A percentile compares a stretch with the other conserved stretches of the same genome.
phyloP scores from a whole-genome alignment of 2,113 vertebrate genomes.

The Neodontobutis hainanensis region DNA sequence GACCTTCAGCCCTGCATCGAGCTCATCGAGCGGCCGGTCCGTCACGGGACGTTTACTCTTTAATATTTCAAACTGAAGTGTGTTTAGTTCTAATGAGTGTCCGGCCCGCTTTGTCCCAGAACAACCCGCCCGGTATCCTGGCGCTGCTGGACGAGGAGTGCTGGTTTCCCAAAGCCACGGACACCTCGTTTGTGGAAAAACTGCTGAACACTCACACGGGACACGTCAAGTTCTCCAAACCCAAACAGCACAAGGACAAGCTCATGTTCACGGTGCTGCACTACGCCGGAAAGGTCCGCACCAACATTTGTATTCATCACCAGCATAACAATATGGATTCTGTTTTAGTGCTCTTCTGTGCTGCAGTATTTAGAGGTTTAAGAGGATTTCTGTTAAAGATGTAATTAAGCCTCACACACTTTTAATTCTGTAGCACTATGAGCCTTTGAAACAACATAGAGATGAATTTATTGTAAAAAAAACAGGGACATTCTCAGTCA shows the following conservation, averaged over 20 bases:
- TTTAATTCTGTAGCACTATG: too few species aligned
- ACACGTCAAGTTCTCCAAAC: slow-evolving; percentile 92
- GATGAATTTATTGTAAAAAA: too few species aligned
- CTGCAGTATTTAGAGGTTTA: too few species aligned
- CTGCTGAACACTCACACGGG: slow-evolving; percentile 85
- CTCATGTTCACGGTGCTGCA: slow-evolving; percentile 92
- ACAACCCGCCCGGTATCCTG: slow-evolving; percentile 93
- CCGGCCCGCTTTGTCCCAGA: slow-evolving; percentile 72
- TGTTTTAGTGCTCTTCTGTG: too few species aligned
- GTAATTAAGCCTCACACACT: too few species aligned
- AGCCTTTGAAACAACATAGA: too few species aligned
- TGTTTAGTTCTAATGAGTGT: too few species aligned
- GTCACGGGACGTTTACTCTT: neutral
- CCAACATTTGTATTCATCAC: too few species aligned
- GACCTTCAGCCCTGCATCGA: slow-evolving; percentile 97
- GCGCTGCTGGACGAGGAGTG: slow-evolving; percentile 96
- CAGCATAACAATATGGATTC: too few species aligned
- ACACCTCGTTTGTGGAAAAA: slow-evolving; percentile 93
- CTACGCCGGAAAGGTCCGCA: slow-evolving; percentile 90
- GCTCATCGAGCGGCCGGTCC: slow-evolving; percentile 87
- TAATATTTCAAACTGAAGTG: neutral
- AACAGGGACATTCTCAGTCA: too few species aligned
- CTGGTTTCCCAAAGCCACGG: slow-evolving; percentile 97
- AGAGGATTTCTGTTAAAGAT: too few species aligned
- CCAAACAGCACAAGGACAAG: slow-evolving; percentile 93